phyloP scores from a whole-genome alignment of 2,888 invertebrate species.

The Dryobotodes eremita region DNA sequence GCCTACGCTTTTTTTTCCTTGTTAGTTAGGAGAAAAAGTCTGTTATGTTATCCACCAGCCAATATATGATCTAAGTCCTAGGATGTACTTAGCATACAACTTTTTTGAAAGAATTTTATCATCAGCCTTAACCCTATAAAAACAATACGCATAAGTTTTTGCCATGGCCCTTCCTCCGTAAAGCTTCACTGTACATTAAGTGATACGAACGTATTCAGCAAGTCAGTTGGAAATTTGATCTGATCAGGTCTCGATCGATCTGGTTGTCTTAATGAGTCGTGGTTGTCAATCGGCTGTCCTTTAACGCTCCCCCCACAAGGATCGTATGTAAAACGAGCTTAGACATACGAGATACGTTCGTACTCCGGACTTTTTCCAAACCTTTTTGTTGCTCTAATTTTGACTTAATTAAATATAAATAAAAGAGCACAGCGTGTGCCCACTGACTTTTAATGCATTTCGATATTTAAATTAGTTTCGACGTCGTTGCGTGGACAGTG shows the following conservation, averaged over 20 bases:
- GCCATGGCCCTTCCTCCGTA: neutral
- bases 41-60: neutral
- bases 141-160: constrained; percentile 18
- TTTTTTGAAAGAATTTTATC: neutral
- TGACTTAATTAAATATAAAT: constrained; percentile 64
- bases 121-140: neutral
- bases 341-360: constrained; percentile 44
- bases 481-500: constrained; percentile 46
- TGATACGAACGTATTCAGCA: constrained; percentile 64
- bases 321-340: constrained; percentile 62
- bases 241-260: constrained; percentile 62
- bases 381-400: constrained; percentile 65
- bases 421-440: constrained; percentile 58
- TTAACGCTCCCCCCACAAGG: constrained; percentile 54
- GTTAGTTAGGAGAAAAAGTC: neutral
- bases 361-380: constrained; percentile 40
- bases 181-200: constrained; percentile 60
- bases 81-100: neutral
- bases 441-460: constrained; percentile 62
- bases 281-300: constrained; percentile 84
- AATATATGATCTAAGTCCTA: neutral
- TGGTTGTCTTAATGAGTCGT: constrained; percentile 79
- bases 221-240: constrained; percentile 65
- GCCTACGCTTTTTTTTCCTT: neutral
- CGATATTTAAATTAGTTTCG: constrained; percentile 65